Percentiles rank a stretch among this genome's conserved stretches.
phyloP scores from a whole-genome alignment of 2,113 vertebrate genomes.

The Lophotis ruficrista region DNA sequence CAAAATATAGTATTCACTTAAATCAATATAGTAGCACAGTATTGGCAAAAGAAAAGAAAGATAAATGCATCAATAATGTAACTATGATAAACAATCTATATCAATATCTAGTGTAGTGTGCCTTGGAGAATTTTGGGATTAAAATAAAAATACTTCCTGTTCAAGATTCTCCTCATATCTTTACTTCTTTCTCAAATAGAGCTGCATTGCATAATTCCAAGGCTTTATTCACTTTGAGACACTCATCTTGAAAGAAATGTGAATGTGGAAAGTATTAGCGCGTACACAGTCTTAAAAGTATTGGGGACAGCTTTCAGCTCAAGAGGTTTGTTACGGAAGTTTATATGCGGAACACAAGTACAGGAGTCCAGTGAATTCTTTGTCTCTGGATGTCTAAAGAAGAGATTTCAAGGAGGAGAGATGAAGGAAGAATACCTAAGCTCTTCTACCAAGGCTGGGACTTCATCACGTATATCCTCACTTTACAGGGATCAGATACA shows the following conservation, averaged over 20 bases:
- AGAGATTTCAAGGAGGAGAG: neutral
- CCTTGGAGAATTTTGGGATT: neutral
- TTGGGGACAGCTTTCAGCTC: neutral
- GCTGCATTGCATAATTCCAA: neutral
- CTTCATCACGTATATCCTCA: fast-evolving
- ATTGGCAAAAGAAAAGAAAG: neutral
- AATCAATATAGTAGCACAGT: constrained; percentile 49
- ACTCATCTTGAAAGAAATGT: neutral
- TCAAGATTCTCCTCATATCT: neutral
- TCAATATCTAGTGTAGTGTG: neutral
- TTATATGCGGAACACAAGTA: neutral
- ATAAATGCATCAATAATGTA: neutral
- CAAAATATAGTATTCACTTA: constrained; percentile 3
- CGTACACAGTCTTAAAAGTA: neutral
- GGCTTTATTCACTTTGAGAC: neutral
- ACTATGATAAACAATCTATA: neutral
- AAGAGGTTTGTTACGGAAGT: neutral
- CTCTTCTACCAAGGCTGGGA: neutral
- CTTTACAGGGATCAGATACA: neutral
- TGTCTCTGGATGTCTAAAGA: neutral
- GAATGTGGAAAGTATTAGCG: neutral
- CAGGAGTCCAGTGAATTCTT: neutral
- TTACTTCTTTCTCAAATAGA: neutral
- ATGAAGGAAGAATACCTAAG: neutral
- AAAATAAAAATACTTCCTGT: neutral